phyloP scores from a whole-genome alignment of 2,113 vertebrate species.

The Stigmatopora argus region DNA sequence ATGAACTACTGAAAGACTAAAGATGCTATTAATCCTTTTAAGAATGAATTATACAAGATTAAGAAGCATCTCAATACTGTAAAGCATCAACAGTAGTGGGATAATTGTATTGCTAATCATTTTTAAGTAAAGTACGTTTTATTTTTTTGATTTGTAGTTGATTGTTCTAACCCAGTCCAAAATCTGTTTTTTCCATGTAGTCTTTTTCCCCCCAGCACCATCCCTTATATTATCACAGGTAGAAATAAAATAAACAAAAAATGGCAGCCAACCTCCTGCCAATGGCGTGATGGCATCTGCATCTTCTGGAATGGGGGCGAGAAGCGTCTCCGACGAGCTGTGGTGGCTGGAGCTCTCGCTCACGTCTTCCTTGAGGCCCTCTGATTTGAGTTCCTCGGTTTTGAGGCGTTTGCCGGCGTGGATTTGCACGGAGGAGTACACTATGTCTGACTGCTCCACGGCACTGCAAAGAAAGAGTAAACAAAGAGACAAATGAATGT shows the following conservation, averaged over 20 bases:
- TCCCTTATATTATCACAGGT: no score
- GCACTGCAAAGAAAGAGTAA: constrained; percentile 53
- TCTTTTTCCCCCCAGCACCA: no score
- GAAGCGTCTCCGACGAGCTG: constrained; percentile 48
- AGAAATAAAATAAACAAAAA: background rate
- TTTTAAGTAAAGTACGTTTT: background rate
- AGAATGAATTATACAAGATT: background rate
- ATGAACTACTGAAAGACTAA: background rate
- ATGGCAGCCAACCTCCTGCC: constrained; percentile 24
- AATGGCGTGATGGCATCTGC: constrained; percentile 49
- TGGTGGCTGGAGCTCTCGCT: background rate
- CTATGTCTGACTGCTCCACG: constrained; percentile 74
- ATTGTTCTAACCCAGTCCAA: no score
- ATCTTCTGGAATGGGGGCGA: constrained; percentile 34
- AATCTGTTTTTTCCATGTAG: no score
- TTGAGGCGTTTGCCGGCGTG: constrained; percentile 27
- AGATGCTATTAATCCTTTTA: background rate
- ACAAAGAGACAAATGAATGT: fast-evolving
- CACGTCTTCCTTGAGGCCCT: background rate
- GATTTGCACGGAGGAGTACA: constrained; percentile 79
- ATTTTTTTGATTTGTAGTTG: no score
- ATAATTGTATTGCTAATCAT: background rate
- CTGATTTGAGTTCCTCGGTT: constrained; percentile 1
- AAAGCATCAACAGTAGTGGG: background rate
- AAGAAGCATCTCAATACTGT: background rate